Evolutionary conservation across 1,140 invertebrate species (phyloP).

Genomic region (Heliconius congener): DNA sequence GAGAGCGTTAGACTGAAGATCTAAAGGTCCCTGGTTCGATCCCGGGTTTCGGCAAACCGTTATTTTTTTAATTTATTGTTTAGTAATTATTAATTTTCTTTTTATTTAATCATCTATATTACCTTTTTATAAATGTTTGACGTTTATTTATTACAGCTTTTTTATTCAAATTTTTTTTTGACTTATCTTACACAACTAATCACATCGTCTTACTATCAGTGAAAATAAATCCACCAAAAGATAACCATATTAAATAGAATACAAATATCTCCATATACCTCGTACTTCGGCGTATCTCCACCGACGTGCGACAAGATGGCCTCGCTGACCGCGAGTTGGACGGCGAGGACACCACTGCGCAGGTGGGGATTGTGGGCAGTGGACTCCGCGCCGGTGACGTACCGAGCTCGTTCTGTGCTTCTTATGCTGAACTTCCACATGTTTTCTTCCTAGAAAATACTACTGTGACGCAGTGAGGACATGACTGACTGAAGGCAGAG

Average conservation of each 20-base stretch:
- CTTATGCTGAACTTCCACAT: conserved; percentile 61
- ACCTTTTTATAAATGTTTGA: too few species aligned
- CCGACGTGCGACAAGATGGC: conserved; percentile 52
- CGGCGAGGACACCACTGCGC: conserved; percentile 56
- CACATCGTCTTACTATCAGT: too few species aligned
- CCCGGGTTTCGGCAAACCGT: conserved; percentile 77
- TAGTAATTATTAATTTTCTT: neutral
- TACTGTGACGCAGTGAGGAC: too few species aligned
- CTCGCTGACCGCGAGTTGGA: conserved; percentile 62
- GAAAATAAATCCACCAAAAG: too few species aligned
- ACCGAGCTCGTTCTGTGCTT: conserved; percentile 57
- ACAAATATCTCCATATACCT: conserved; percentile 39
- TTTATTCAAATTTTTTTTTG: too few species aligned
- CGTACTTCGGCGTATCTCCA: conserved; percentile 42
- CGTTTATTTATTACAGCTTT: too few species aligned
- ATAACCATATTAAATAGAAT: neutral
- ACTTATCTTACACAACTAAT: too few species aligned
- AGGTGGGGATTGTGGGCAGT: conserved; percentile 50
- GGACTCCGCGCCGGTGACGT: conserved; percentile 30
- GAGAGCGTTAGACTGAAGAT: conserved; percentile 83
- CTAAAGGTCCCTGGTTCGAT: conserved; percentile 82
- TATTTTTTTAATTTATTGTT: conserved; percentile 14
- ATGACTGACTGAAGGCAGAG: neutral
- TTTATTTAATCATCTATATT: neutral
- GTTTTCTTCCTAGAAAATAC: conserved; percentile 43